Base-by-base conservation (phyloP, 1,140 invertebrate genomes). In the Whitmania pigra region DNA sequence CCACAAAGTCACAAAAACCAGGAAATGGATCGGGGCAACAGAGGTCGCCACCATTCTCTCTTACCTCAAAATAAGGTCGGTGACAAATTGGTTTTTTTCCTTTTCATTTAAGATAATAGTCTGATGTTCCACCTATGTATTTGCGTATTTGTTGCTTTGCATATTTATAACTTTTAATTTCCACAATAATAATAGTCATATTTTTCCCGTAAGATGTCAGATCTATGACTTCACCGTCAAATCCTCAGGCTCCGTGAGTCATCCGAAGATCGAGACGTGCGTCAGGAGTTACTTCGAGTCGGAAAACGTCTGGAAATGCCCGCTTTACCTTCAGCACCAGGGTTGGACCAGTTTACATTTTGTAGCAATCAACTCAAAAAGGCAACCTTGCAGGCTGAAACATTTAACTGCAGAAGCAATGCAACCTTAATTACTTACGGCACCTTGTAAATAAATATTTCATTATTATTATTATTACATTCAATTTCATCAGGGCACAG, bases 1-100 rank as follows among this genome's bases (percentile, higher is more conserved):
- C 29, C 88, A 88, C 22, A 88, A 87, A 75, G 80, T 93, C 20
- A 86, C 88, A 71, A 91, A 92, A 79, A 93, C 91, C 0, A 84
- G 89, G 70, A 94, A 94, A 82, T 94, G 92, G 91, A 94, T 94
- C 76, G 92, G 92, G 27, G 90, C 91, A 22, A 81, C 80, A 20
- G 81, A 83, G 73, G 79, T 82, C 29, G 78, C 78, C 13, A 80
- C 80, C 25, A 76, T 76, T 20, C 73, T 82, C 2, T 77, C 78
- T 6, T 79, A 77, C 29, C 75, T 82, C 6, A 78, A 77, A 71
- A 75, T 81, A 43, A 80, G 77, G 80, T 82, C 74, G 76, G 79
- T 75, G 40, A 31, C 27, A 18, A 49, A 9, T n/a, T 18, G 3
- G 20, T 74, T 49, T 22, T 20, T n/a, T n/a, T n/a, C n/a, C n/a